Base-by-base conservation (phyloP, 1,140 invertebrate species). In the Ganaspis sp. region DNA sequence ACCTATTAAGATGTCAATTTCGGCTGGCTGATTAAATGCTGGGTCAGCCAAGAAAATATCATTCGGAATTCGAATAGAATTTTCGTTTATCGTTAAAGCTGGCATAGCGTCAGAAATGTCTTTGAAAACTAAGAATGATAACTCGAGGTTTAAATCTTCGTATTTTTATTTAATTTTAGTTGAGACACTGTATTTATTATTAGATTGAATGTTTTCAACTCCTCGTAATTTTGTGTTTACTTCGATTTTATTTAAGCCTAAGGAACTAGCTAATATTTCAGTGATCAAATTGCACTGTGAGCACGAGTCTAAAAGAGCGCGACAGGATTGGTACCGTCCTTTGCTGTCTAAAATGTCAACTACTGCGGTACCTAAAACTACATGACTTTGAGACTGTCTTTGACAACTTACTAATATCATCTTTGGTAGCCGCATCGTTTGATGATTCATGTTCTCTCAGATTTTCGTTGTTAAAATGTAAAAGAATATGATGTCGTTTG, bases 281-380 rank as follows among this genome's bases (percentile, higher is more conserved):
- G 83, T 79, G 45, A 85, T 83, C 4, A 82, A 17, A 64, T 77
- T 80, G 11, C 70, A 76, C 42, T 83, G 81, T 17, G 81, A 83
- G 2, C 83, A 80, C 54, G 77, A 40, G 42, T 83, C 83, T 11
- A 84, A 37, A n/a, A 81, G 21, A 12, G 73, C 76, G 42, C 80
- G 74, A 70, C 77, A 81, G 12, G 11, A 53, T 23, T 76, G 72
- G n/a, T 29, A 70, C 6, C 15, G 53, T 12, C 76, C 76, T 8
- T 77, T 37, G 1, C 19, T 72, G 38, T 82, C 75, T 34, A 72
- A 23, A 34, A 83, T 70, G 1, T 79, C 15, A 17, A 85, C 69
- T 15, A 73, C 70, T 11, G 79, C 81, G 15, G 81, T 85, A 11
- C 40, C 40, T 42, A 42, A 42, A 42, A 42, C 8, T 42, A 42